Base-by-base conservation (phyloP, 2,888 invertebrate species). In the Cantharis lateralis region DNA sequence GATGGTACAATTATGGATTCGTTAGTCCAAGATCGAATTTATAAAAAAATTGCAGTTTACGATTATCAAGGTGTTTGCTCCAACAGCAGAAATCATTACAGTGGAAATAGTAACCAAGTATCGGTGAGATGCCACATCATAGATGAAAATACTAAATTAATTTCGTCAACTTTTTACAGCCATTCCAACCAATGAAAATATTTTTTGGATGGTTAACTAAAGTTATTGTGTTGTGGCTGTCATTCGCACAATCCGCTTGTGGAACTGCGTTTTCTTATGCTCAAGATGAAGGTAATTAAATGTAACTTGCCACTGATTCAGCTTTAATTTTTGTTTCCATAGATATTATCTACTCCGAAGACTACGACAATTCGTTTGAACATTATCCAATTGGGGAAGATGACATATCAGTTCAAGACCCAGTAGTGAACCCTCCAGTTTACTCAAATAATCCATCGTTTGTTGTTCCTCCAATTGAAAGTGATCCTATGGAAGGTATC, bases 1-100 rank as follows among this genome's bases (percentile, higher is more conserved):
- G 97, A 98, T 87, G 96, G 96, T 16, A 96, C 96, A 13, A 96
- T 97, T 78, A 96, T 97, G 96, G 96, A 97, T 88, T 96, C 96
- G 0, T 88, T 97, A 72, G 96, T 97, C 0, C 96, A 97, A 86
- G 96, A 96, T 85, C 92, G 95, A 79, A 96, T 97, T 84, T 97
- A 96, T 88, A 95, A 95, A 85, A 95, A 95, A 86, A 93, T 97
- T 1, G 92, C 94, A 0, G 94, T 97, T 0, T 95, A 95, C 82
- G 97, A 97, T 86, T 96, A 96, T 85, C 97, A 97, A 87, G 97
- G 96, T 0, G 91, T 95, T 62, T 97, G 97, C 85, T 93, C 93
- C 0, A 92, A 92, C 83, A 92, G 92, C 62, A 91, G 91, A 72
- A 93, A 92, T 82, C 92, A 92, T 66, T 92, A 91, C 81, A 93